These are phyloP conservation scores for Tetragonula clypearis DNA, from an alignment of 1,140 invertebrate species.

Conservation along the genomic window DNA sequence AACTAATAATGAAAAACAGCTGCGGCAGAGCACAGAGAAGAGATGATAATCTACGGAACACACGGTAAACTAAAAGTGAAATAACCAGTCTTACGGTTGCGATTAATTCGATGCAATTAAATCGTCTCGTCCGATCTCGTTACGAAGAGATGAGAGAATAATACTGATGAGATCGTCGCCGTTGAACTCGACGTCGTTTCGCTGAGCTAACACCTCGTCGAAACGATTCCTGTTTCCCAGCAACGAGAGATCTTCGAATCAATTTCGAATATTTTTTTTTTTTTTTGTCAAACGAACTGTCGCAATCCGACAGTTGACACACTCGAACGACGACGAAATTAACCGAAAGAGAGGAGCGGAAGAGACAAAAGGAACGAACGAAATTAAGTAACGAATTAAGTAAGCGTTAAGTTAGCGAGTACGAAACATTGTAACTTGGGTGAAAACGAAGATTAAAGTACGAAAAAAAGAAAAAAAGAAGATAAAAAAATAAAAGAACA, in stretches of 20 bases:
- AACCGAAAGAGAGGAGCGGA: neutral
- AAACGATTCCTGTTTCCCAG: neutral
- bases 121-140: slow-evolving; percentile 6
- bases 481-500: neutral
- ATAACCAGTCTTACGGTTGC: slow-evolving; percentile 44
- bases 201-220: neutral
- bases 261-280: neutral
- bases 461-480: neutral
- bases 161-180: slow-evolving; percentile 38
- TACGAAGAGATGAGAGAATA: slow-evolving; percentile 6
- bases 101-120: slow-evolving; percentile 12
- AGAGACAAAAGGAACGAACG: neutral
- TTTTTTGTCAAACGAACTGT: neutral
- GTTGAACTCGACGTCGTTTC: neutral
- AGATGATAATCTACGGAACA: neutral
- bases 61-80: slow-evolving; percentile 17
- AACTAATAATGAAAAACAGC: slow-evolving; percentile 6
- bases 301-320: neutral
- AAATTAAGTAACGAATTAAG: slow-evolving; percentile 19
- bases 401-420: neutral
- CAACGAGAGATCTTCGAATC: neutral
- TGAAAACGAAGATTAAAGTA: neutral
- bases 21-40: no score
- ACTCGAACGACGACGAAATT: neutral
- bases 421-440: neutral